These are phyloP conservation scores for Myiotriccus ornatus DNA, from an alignment of 2,797 vertebrate species.

Conservation along the genomic window DNA sequence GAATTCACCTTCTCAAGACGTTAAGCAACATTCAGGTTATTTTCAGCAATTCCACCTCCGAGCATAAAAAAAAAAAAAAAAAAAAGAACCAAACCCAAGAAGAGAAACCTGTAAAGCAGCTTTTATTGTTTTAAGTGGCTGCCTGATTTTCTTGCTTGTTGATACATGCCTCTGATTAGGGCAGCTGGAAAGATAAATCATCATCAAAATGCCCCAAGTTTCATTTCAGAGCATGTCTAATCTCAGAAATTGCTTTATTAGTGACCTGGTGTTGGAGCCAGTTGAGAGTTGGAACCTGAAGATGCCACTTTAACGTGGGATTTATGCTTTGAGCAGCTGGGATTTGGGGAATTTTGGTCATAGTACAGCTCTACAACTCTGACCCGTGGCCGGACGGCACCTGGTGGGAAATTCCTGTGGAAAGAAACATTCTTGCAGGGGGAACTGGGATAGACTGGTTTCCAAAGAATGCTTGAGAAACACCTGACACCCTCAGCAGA, in stretches of 20 bases:
- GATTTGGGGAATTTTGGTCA: neutral
- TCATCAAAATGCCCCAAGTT: neutral
- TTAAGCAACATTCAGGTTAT: conserved; percentile 35
- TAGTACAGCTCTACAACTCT: neutral
- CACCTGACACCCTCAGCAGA: neutral
- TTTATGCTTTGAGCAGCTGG: neutral
- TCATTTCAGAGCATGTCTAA: neutral
- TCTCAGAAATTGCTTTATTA: neutral
- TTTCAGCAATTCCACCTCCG: neutral
- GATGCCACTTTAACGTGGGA: neutral
- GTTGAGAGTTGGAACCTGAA: neutral
- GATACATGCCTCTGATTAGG: conserved; percentile 1
- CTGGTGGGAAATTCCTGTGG: neutral
- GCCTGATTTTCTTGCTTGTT: conserved; percentile 49
- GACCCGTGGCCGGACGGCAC: neutral
- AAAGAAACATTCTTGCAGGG: neutral
- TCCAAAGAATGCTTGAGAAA: neutral
- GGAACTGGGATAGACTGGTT: conserved; percentile 4
- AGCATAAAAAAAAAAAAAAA: neutral
- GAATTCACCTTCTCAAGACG: neutral
- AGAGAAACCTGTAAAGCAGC: conserved; percentile 54
- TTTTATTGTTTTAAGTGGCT: conserved; percentile 15
- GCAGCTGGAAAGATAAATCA: conserved; percentile 11
- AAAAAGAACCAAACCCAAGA: neutral
- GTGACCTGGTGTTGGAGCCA: neutral